These are phyloP conservation scores for Chionoecetes opilio DNA, from an alignment of 1,140 invertebrate species.

Conservation along the genomic window DNA sequence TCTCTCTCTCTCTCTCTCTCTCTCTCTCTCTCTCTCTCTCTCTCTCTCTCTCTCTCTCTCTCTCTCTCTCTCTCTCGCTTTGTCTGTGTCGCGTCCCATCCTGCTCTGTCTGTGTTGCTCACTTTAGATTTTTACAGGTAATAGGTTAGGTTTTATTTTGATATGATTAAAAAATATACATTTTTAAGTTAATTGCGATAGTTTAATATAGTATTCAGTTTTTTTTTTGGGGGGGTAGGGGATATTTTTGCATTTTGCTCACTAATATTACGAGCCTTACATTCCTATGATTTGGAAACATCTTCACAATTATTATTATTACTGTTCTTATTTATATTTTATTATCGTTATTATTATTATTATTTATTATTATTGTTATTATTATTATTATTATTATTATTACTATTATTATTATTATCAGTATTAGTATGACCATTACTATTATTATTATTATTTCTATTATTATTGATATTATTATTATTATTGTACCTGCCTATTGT, in stretches of 20 bases:
- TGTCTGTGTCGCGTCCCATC: neutral
- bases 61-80: neutral
- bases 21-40: neutral
- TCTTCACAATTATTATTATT: neutral
- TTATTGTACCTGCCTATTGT: slow-evolving; percentile 27
- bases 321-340: neutral
- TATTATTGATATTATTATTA: neutral
- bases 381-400: slow-evolving; percentile 2
- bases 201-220: neutral
- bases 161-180: neutral
- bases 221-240: too few species aligned
- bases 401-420: slow-evolving; percentile 32
- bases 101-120: neutral
- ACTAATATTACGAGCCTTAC: neutral
- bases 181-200: neutral
- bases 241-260: neutral
- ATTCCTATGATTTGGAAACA: slow-evolving; percentile 1
- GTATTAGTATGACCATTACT: neutral
- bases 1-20: slow-evolving; percentile 4
- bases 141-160: neutral
- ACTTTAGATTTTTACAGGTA: neutral
- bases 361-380: neutral
- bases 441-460: slow-evolving; percentile 1
- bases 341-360: slow-evolving; percentile 16
- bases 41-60: neutral